Evolutionary conservation across 2,888 invertebrate species (phyloP).

Genomic region (Lasioglossum zephyrum): DNA sequence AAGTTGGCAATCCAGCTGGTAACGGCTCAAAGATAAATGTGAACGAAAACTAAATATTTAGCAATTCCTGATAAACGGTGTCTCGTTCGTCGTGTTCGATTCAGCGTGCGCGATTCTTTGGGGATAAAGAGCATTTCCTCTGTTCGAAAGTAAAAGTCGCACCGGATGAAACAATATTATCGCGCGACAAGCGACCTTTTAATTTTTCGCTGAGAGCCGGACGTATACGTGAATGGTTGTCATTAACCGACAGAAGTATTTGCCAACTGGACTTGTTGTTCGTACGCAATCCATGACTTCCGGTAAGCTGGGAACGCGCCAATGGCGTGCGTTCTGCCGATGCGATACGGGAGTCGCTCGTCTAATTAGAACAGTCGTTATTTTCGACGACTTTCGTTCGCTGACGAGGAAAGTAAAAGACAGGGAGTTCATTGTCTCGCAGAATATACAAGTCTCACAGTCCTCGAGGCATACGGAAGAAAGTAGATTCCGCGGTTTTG

Average conservation of each 20-base stretch:
- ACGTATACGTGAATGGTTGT: slow-evolving; percentile 64
- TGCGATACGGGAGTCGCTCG: not conserved
- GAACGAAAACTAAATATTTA: not conserved
- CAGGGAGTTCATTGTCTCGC: slow-evolving; percentile 50
- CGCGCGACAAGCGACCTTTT: slow-evolving; percentile 24
- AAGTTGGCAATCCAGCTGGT: no score
- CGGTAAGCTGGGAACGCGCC: slow-evolving; percentile 56
- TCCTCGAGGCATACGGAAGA: slow-evolving; percentile 35
- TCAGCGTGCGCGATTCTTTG: not conserved
- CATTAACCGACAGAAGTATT: slow-evolving; percentile 45
- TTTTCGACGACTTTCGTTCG: slow-evolving; percentile 39
- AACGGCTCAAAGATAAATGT: not conserved
- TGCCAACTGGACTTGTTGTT: slow-evolving; percentile 26
- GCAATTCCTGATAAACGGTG: not conserved
- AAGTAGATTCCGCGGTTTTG: slow-evolving; percentile 39
- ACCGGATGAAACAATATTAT: slow-evolving; percentile 28
- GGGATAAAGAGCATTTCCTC: not conserved
- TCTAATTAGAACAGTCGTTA: slow-evolving; percentile 56
- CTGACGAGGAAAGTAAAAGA: slow-evolving; percentile 50
- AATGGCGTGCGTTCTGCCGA: slow-evolving; percentile 32
- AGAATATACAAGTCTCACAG: slow-evolving; percentile 11
- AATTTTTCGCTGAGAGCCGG: slow-evolving; percentile 55
- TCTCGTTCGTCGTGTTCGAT: not conserved
- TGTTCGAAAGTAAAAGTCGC: slow-evolving; percentile 1
- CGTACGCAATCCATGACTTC: slow-evolving; percentile 50